Evolutionary conservation across 2,113 vertebrate species (phyloP).

Genomic region (Prietella phreatophila): DNA sequence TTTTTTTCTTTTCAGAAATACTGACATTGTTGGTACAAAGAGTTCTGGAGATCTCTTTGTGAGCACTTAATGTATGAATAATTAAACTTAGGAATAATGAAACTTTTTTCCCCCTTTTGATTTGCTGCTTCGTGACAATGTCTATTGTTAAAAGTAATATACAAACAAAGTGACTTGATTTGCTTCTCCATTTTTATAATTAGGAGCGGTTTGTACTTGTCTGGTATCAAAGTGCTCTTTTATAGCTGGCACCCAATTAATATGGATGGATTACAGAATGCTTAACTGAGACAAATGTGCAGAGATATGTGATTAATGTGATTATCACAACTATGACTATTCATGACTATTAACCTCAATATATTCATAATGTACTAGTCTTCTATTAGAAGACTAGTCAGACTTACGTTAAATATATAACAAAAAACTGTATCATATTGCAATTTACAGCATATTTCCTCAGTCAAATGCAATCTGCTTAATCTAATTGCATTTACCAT

Average conservation of each 20-base stretch:
- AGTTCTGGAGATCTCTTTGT: background rate
- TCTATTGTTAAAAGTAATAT: background rate
- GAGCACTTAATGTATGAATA: background rate
- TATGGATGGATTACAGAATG: background rate
- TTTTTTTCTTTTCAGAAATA: background rate
- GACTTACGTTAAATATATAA: background rate
- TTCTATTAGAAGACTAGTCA: background rate
- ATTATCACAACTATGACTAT: background rate
- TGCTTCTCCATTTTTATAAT: background rate
- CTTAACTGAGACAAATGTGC: background rate
- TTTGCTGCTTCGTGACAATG: background rate
- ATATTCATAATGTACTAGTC: background rate
- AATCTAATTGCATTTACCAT: background rate
- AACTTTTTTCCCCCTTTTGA: background rate
- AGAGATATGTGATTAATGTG: background rate
- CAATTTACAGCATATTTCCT: background rate
- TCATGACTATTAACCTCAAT: too few species aligned
- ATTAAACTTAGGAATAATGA: too few species aligned
- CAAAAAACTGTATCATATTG: background rate
- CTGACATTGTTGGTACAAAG: background rate
- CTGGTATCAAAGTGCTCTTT: background rate
- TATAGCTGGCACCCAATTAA: background rate
- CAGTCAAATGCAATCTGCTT: background rate
- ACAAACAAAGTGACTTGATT: background rate
- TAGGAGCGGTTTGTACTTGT: background rate